These are phyloP conservation scores for Heliconius hermathena DNA, from an alignment of 1,140 invertebrate species.

Conservation along the genomic window DNA sequence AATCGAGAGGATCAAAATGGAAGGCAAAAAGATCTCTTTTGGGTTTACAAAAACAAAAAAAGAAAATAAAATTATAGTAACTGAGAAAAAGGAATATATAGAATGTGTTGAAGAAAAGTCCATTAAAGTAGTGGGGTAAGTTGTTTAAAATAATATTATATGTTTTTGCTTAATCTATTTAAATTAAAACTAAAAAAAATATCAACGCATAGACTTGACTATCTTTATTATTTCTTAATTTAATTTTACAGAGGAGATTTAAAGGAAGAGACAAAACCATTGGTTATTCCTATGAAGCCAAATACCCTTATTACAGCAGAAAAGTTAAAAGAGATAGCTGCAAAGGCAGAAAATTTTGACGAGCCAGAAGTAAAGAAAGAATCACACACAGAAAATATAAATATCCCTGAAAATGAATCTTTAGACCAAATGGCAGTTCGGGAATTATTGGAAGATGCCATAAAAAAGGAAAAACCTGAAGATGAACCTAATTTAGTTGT, in stretches of 20 bases:
- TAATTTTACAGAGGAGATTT: constrained; percentile 79
- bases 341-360: constrained; percentile 69
- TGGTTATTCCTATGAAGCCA: constrained; percentile 85
- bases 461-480: constrained; percentile 54
- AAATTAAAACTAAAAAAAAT: too few species aligned
- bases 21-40: constrained; percentile 89
- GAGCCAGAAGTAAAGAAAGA: constrained; percentile 52
- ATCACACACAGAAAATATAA: constrained; percentile 29
- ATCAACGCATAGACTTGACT: too few species aligned
- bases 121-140: constrained; percentile 88
- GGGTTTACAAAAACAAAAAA: constrained; percentile 88
- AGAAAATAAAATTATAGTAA: constrained; percentile 82
- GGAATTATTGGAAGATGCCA: constrained; percentile 83
- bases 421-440: constrained; percentile 77
- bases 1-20: constrained; percentile 45
- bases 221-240: too few species aligned
- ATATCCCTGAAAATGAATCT: constrained; percentile 64
- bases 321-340: constrained; percentile 74
- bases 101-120: constrained; percentile 88
- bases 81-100: constrained; percentile 84
- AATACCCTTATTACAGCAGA: constrained; percentile 82
- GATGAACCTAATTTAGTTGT: constrained; percentile 75
- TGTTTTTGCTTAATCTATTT: too few species aligned
- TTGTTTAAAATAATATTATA: constrained; percentile 22
- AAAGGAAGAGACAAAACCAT: constrained; percentile 76